Conservation (phyloP, 2,797 vertebrate genomes). For the Rhabdomys pumilio region DNA sequence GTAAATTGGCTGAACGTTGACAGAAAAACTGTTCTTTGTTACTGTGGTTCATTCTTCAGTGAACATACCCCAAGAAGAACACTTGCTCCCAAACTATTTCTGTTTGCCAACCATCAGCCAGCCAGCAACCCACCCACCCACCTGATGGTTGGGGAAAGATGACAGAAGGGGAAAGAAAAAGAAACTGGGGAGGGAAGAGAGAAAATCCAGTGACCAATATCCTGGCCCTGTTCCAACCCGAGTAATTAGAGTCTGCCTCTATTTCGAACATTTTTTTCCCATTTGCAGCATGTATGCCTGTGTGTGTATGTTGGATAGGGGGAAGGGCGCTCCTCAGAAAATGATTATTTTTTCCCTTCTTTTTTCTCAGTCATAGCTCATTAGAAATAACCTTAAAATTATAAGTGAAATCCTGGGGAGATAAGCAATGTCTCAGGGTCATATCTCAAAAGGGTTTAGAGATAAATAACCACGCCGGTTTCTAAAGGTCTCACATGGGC, state of each 20-base stretch:
- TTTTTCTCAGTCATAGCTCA: slow-evolving; percentile 61
- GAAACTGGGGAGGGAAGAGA: slow-evolving; percentile 79
- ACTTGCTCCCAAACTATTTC: slow-evolving; percentile 87
- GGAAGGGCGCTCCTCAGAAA: slow-evolving; percentile 59
- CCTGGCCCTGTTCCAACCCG: slow-evolving; percentile 79
- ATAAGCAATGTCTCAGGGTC: slow-evolving; percentile 31
- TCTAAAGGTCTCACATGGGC: slow-evolving; percentile 63
- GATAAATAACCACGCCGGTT: slow-evolving; percentile 22
- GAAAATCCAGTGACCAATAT: slow-evolving; percentile 85
- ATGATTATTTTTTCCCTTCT: slow-evolving; percentile 58
- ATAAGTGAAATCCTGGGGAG: slow-evolving; percentile 60
- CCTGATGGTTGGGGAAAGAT: slow-evolving; percentile 85
- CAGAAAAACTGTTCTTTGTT: slow-evolving; percentile 74
- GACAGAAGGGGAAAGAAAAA: slow-evolving; percentile 85
- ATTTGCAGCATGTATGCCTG: slow-evolving; percentile 37
- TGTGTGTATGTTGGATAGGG: slow-evolving; percentile 66
- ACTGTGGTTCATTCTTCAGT: slow-evolving; percentile 79
- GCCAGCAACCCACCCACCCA: slow-evolving; percentile 87
- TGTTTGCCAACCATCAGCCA: slow-evolving; percentile 85
- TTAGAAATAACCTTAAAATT: slow-evolving; percentile 77
- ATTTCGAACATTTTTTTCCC: slow-evolving; percentile 78
- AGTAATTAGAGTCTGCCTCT: slow-evolving; percentile 84
- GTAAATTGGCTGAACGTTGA: slow-evolving; percentile 67
- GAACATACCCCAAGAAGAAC: slow-evolving; percentile 83
- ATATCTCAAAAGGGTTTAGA: slow-evolving; percentile 48